Evolutionary conservation across 2,888 invertebrate genomes (phyloP), one percentile per base, ranked within the genome.

Genomic region (Galeruca laticollis): DNA sequence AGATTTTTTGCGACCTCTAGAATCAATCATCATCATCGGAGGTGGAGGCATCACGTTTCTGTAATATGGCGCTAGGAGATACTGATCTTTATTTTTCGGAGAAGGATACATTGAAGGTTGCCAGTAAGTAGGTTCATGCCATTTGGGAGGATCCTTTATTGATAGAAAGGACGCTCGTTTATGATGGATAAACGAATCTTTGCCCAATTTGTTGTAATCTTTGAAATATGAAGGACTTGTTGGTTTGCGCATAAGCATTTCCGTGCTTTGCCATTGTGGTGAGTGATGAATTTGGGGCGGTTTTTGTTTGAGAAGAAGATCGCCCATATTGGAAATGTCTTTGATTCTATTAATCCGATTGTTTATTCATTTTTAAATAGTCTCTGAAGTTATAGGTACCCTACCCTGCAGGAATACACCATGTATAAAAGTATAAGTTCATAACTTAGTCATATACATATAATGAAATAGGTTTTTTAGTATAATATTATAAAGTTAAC

Each of bases 51-150:
- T 88, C 1, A 89, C 90, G 77, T 91, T 88, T 26, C 89, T 86
- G 81, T 92, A 92, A 82, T 91, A 89, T 49, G 92, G 92, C 69
- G 92, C 89, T 78, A 92, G 84, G 79, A 91, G 91, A 82, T 92
- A 92, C 79, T 89, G 88, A 73, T 89, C 89, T 5, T 85, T 81
- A 2, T 86, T 85, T 73, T 87, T 87, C 81, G 89, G 87, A 86
- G 88, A 84, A 84, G 84, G 72, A 82, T 84, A 59, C 75, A 85
- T 84, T 78, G 87, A 86, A 83, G 89, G 86, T 88, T 84, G 77
- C 86, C 86, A 84, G 87, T 89, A 79, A 87, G 82, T 76, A 85
- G 86, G 85, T 84, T 84, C 78, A 6, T 75, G 83, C 79, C 79
- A 81, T 54, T 68, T 68, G 2, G 52, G 47, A 3, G 69, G 87